Evolutionary conservation across 2,113 vertebrate species (phyloP), one percentile per base, ranked within the genome.

Genomic region (Proteles cristata): DNA sequence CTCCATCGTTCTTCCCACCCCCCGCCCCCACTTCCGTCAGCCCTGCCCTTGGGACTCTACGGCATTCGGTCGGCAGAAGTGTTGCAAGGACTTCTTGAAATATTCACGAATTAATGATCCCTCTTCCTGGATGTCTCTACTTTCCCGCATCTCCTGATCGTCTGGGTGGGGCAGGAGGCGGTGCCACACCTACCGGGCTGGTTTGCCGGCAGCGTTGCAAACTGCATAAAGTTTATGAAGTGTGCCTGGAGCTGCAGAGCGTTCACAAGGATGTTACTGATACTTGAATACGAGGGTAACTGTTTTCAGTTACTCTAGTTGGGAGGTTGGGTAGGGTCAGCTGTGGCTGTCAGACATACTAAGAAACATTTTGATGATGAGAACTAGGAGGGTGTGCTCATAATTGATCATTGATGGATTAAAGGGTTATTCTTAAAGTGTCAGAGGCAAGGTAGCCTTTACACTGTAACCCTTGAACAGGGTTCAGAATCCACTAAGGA

Each of bases 401-500:
- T 65, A 35, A 17, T 39, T 69, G 58, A 79, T 90, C 89, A 8
- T 5, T 50, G 88, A 55, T 69, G 66, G 90, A 74, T n/a, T 63
- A 48, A 66, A n/a, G 45, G 43, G 39, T n/a, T 86, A 94, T n/a
- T 74, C 63, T 21, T 79, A 21, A 39, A 39, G 39, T 35, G 45
- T 23, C 71, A 65, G 92, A 76, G 69, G 65, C 77, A 58, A 58
- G 11, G 63, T 17, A 58, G 53, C 55, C 76, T 97, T 95, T 86
- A 81, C 80, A 31, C 88, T 69, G 65, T 81, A 73, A 93, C 93
- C 91, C 43, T 95, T 90, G 96, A 11, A 55, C 83, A 19, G 82
- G 79, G 19, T 16, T 86, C 58, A 80, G 31, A 93, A 93, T 84
- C 35, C n/a, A 61, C 17, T 15, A 25, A 79, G 69, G 68, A 53